A percentile compares a stretch with the other conserved stretches of the same genome.
These are phyloP conservation scores for Carollia perspicillata DNA, from an alignment of 2,113 vertebrate genomes.

Conservation along the genomic window DNA sequence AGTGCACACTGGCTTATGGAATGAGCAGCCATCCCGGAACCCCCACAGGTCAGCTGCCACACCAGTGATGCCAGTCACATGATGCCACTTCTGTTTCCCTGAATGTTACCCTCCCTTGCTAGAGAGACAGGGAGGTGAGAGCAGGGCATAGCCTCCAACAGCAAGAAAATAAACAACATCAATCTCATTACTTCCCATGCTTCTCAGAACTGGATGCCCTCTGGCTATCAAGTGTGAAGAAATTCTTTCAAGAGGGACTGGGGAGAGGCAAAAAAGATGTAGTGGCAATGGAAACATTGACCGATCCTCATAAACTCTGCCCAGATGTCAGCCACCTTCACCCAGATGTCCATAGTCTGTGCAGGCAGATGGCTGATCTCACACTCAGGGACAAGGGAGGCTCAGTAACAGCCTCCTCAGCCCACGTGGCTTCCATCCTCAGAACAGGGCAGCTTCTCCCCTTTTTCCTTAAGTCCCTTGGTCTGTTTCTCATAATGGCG, in stretches of 20 bases:
- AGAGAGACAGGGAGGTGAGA: background rate
- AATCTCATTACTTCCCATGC: background rate
- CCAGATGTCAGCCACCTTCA: background rate
- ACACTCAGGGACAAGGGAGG: background rate
- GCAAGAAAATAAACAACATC: background rate
- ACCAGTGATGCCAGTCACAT: background rate
- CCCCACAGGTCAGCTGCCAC: background rate
- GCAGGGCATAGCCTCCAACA: background rate
- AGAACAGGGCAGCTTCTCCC: too few species aligned
- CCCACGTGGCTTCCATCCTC: background rate
- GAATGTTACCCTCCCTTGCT: background rate
- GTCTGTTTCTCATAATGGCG: background rate
- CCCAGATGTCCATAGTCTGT: too few species aligned
- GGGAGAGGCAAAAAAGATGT: background rate
- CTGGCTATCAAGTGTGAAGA: background rate
- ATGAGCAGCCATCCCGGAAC: background rate
- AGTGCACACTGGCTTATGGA: background rate
- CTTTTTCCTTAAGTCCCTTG: background rate
- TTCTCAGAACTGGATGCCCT: background rate
- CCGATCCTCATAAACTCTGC: rapidly evolving
- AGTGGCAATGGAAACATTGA: background rate
- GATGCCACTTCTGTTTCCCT: background rate
- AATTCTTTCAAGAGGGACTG: background rate
- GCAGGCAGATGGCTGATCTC: background rate
- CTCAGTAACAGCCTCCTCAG: background rate